Evolutionary conservation across 1,140 invertebrate genomes (phyloP), one percentile per base, ranked within the genome.

Genomic region (Mylabris phalerata): DNA sequence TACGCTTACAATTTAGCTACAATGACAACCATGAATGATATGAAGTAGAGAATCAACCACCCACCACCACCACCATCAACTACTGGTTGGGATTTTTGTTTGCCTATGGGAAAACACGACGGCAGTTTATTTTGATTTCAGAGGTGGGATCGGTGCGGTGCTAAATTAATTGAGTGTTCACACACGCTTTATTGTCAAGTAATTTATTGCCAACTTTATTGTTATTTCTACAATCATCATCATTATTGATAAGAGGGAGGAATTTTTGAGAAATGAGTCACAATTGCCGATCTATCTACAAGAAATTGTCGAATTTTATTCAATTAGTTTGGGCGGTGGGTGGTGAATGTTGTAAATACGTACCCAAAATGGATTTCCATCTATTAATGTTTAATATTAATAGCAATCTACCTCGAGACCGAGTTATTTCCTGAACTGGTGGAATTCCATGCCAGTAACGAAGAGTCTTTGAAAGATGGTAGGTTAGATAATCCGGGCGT

Each of bases 401-500:
- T 65, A 63, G 70, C 68, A 70, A 72, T 70, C 66, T 69, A 72
- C 67, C 65, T 70, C 66, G 61, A 65, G 71, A 63, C 71, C 66
- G 64, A 65, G 66, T 71, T 65, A 72, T 72, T 72, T 72, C 70
- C 70, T 71, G 68, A 45, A 57, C 55, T 50, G 50, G 51, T 55
- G 50, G 49, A 60, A 47, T 55, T 60, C 50, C 51, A 49, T 42
- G 50, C 45, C 47, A 19, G 38, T 55, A 63, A 57, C 51, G 62
- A 54, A 61, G 50, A 58, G 50, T 59, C 55, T 63, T 60, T 62
- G 61, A 63, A 62, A 68, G 64, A 70, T 68, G 69, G 67, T 64
- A 68, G 68, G 70, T 71, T 69, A 76, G 78, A 80, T 80, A 78
- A 80, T 79, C 78, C 76, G 70, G 59, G 45, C 63, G 55, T 62